Conservation (phyloP, 2,113 vertebrate species). For the Perca fluviatilis region DNA sequence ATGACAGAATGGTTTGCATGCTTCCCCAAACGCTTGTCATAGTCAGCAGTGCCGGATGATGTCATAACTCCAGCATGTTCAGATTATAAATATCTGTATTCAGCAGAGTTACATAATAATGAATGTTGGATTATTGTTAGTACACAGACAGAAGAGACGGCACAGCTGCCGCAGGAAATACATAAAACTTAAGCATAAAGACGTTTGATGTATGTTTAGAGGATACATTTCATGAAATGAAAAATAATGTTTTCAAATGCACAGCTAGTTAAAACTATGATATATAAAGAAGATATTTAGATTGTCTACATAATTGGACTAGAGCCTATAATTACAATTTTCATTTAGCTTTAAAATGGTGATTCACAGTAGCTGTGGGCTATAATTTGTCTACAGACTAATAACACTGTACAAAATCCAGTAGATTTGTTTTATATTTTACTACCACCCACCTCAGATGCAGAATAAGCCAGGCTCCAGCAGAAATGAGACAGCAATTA, state of each 20-base stretch:
- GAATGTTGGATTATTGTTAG: constrained; percentile 79
- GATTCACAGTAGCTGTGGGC: constrained; percentile 12
- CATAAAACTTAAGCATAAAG: constrained; percentile 23
- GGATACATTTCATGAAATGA: not conserved
- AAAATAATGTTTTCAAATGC: not conserved
- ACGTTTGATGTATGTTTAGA: not conserved
- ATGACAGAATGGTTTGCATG: constrained; percentile 75
- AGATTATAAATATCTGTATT: constrained; percentile 85
- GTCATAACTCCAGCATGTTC: constrained; percentile 78
- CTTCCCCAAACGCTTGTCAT: constrained; percentile 74
- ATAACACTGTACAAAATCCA: constrained; percentile 6
- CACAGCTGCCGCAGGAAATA: constrained; percentile 62
- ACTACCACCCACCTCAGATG: constrained; percentile 29
- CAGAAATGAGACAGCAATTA: not conserved
- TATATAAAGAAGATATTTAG: not conserved
- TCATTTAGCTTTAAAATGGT: not conserved
- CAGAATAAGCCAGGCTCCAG: not conserved
- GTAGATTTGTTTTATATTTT: constrained; percentile 4
- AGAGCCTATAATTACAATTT: constrained; percentile 1
- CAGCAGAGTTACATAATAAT: constrained; percentile 82
- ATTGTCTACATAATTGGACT: not conserved
- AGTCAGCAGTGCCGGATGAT: constrained; percentile 71
- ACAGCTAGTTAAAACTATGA: not conserved
- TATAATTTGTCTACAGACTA: constrained; percentile 4
- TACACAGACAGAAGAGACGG: constrained; percentile 58